A percentile compares a stretch with the other conserved stretches of the same genome.
These are phyloP conservation scores for Dromaius novaehollandiae DNA, from an alignment of 2,113 vertebrate genomes.

Conservation along the genomic window DNA sequence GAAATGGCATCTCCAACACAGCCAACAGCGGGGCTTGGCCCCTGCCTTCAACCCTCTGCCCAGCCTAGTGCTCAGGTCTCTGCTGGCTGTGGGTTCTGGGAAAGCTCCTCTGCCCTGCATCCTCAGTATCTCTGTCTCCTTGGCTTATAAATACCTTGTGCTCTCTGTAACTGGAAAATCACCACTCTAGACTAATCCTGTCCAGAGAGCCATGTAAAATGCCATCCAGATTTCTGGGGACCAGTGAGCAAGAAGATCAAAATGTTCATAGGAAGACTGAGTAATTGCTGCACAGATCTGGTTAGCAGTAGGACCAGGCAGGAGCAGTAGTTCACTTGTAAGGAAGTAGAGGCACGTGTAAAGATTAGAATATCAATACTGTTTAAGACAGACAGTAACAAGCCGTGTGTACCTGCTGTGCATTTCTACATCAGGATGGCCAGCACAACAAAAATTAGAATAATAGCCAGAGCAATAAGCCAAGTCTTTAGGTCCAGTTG, in stretches of 20 bases:
- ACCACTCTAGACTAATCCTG: not conserved
- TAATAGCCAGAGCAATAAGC: not conserved
- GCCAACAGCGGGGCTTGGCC: not conserved
- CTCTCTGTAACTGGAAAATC: not conserved
- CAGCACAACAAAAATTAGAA: not conserved
- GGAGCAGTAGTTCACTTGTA: not conserved
- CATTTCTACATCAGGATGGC: rapidly evolving
- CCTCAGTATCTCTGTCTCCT: not conserved
- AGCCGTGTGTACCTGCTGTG: not conserved
- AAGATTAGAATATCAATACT: not conserved
- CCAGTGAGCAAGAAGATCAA: not conserved
- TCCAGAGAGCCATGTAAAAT: not conserved
- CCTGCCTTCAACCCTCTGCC: not conserved
- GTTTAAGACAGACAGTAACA: not conserved
- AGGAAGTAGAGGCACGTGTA: not conserved
- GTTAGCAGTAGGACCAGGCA: not conserved
- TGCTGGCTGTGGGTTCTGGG: not conserved
- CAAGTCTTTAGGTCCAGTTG: not conserved
- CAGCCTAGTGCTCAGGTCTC: not conserved
- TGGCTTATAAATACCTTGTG: not conserved
- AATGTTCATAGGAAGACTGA: not conserved
- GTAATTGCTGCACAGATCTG: rapidly evolving
- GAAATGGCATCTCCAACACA: not conserved
- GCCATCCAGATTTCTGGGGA: not conserved
- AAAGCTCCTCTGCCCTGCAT: not conserved